Evolutionary conservation across 2,888 invertebrate genomes (phyloP), one percentile per base, ranked within the genome.

Genomic region (Acanthopleura granulata): DNA sequence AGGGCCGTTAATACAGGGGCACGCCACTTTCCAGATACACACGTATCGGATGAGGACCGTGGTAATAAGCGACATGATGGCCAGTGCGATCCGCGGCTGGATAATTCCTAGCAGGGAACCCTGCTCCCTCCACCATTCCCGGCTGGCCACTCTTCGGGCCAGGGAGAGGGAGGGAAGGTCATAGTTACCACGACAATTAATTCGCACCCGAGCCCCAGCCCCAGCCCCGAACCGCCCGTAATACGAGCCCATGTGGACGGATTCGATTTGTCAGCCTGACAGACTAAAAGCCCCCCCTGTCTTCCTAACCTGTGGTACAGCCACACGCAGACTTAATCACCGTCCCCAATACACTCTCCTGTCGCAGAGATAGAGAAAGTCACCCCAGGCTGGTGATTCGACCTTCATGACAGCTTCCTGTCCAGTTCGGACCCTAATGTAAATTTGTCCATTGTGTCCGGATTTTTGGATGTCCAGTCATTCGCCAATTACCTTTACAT

Each of bases 311-410:
- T 27, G 66, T 22, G 66, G 18, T 22, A 66, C 29, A 25, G 29
- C 29, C 25, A 66, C 66, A 66, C 16, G 66, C 29, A 18, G 16
- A 27, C 66, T 66, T 66, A 66, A 66, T 66, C 66, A 66, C 66
- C 25, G 29, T 27, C 66, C 66, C 18, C 25, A 66, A 9, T 25
- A 66, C n/a, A n/a, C 66, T 66, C 66, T 66, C 16, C 66, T 66
- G 25, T 66, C 66, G 29, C 18, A 6, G 27, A 66, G 22, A 27
- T 66, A 66, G 22, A 27, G 22, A 22, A 66, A 66, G 27, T 27
- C 6, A 22, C 66, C 66, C 27, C 66, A 27, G 66, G 66, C 66
- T 57, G 57, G 57, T n/a, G 57, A 18, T 57, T n/a, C 12, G 57
- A 57, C 57, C 57, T 57, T 57, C 18, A 6, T n/a, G n/a, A 57